Base-by-base conservation (phyloP, 1,140 invertebrate genomes). In the Agraylea sexmaculata region DNA sequence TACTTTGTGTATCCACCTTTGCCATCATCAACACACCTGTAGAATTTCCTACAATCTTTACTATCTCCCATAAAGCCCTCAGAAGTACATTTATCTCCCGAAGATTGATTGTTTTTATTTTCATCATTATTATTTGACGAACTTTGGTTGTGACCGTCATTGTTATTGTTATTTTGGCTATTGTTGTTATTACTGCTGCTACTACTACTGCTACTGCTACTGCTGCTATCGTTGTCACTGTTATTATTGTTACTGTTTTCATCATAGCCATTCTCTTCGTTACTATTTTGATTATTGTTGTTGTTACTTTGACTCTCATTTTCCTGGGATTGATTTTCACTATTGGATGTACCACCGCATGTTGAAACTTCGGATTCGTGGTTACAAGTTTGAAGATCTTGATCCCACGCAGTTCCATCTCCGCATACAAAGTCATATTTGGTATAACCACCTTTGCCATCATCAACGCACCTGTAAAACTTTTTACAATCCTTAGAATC, bases 391-490 rank as follows among this genome's bases (percentile, higher is more conserved):
- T 72, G 61, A 36, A 72, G 60, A 12, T 71, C 58, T 49, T 74
- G 69, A 58, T 83, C 80, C 78, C 79, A 86, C 35, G 80, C 72
- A 2, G 82, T 87, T 40, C 80, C 80, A 41, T 68, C 62, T 11
- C 75, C 78, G 56, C 82, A 86, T 18, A 59, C 67, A 57, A 79
- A 87, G 42, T 80, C 72, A 55, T 78, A 77, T 56, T 68, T 75
- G 21, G 59, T 72, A 49, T 69, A 81, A 3, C 62, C 60, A 31
- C 63, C 70, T 22, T 67, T 57, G 3, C 73, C 74, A 47, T 74
- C 65, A 45, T 68, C 63, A 21, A 85, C 78, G 59, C 83, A 87
- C 53, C 82, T 70, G 51, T 80, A 83, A 55, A 87, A 87, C 54
- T 82, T 81, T 43, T 64, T 73, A 49, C 85, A 87, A 55, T 87